These are phyloP conservation scores for Acanthurus tractus DNA, from an alignment of 2,797 vertebrate species.

Conservation along the genomic window DNA sequence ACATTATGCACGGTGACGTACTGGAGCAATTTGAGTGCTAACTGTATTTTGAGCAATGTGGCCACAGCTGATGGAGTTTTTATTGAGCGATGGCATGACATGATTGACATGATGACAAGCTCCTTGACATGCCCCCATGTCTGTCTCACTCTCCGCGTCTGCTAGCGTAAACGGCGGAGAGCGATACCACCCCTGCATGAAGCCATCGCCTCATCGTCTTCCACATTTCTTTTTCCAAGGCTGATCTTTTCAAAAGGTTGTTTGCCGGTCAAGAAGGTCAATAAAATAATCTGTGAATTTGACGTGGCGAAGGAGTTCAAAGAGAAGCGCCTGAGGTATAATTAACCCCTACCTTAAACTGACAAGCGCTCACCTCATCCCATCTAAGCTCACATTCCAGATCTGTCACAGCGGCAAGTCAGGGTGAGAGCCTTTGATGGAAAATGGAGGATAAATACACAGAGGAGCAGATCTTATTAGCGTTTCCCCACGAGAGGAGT, in stretches of 20 bases:
- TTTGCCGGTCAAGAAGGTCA: conserved; percentile 37
- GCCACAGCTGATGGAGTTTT: conserved; percentile 41
- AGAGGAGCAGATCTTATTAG: conserved; percentile 82
- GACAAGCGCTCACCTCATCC: conserved; percentile 51
- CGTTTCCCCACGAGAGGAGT: conserved; percentile 72
- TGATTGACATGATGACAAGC: no score
- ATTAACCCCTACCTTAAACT: conserved; percentile 64
- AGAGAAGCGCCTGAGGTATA: conserved; percentile 24
- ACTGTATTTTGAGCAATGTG: conserved; percentile 30
- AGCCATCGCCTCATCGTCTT: conserved; percentile 8
- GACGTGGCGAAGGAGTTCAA: conserved; percentile 38
- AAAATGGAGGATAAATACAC: conserved; percentile 87
- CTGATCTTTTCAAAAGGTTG: conserved; percentile 34
- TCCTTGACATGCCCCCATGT: conserved; percentile 21
- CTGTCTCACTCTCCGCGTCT: conserved; percentile 28
- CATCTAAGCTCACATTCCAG: conserved; percentile 61
- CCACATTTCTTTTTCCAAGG: conserved; percentile 7
- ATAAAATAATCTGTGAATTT: conserved; percentile 32
- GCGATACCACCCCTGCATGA: conserved; percentile 1
- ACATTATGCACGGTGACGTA: conserved; percentile 49
- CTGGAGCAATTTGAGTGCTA: conserved; percentile 17
- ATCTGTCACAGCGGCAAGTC: conserved; percentile 70
- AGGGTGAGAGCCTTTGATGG: conserved; percentile 77
- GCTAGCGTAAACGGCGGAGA: conserved; percentile 17
- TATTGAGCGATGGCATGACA: conserved; percentile 23